Base-by-base conservation (phyloP, 2,797 vertebrate species). In the Cichlasoma orientale region DNA sequence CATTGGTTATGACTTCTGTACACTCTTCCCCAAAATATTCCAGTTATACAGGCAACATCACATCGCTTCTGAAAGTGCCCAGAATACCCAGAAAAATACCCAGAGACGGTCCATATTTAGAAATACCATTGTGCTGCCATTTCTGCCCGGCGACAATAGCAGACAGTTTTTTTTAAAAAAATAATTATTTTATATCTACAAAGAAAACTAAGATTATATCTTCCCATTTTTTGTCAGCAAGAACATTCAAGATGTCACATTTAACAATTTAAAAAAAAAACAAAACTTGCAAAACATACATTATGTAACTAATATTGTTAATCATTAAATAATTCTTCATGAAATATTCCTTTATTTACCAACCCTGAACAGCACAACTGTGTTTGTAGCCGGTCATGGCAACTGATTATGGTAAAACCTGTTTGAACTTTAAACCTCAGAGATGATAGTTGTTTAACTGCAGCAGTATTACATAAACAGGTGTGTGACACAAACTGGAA, bases 41-140 rank as follows among this genome's bases (percentile, higher is more conserved):
- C 16, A 19, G 14, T 23, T 13, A 50, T 19, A 50, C 18, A n/a
- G 25, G 41, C 27, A 29, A 19, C 2, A 11, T 29, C 63, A 29
- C 1, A 41, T 1, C 41, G 19, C 41, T 21, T 11, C 3, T 29
- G 10, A 68, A 82, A 52, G 21, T 53, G 27, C 27, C 27, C 27
- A 27, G 27, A 63, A 10, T 25, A 44, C 21, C 3, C 33, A 77
- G 16, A 33, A 31, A 6, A 38, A 6, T 16, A 7, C 29, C 16
- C 0, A 0, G 41, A 58, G 7, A 58, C 11, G 12, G 25, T 14
- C 31, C n/a, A 14, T 53, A 7, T 33, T 21, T 25, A 52, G 3
- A 29, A 55, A 63, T 41, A 7, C 0, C 25, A 50, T 13, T n/a
- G 63, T n/a, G 63, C 13, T 44, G 38, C 0, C 14, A 18, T 63